A percentile compares a stretch with the other conserved stretches of the same genome.
Conservation (phyloP, 2,113 vertebrate species). For the Toxotes jaculatrix region DNA sequence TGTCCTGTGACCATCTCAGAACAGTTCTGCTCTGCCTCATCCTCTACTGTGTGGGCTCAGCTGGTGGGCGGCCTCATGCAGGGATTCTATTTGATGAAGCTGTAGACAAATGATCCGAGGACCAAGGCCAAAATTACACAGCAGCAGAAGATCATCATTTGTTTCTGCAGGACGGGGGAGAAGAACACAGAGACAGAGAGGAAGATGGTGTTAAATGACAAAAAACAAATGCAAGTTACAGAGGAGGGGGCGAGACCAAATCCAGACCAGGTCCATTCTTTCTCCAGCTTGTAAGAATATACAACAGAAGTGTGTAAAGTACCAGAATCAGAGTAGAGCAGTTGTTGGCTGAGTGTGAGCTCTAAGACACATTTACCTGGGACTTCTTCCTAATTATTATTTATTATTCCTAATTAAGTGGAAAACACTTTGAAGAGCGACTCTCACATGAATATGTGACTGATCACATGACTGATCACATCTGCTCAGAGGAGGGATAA, state of each 20-base stretch:
- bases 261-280: too few species aligned
- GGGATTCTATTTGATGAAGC: conserved; percentile 89
- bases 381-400: too few species aligned
- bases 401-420: too few species aligned
- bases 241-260: too few species aligned
- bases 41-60: conserved; percentile 7
- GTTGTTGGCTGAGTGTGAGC: too few species aligned
- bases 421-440: too few species aligned
- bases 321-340: too few species aligned
- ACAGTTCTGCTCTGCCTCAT: background rate
- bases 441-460: too few species aligned
- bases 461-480: too few species aligned
- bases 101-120: conserved; percentile 89
- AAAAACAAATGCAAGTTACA: background rate
- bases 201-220: background rate
- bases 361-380: too few species aligned
- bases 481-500: too few species aligned
- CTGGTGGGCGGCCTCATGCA: background rate
- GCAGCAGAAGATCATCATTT: conserved; percentile 97
- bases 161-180: conserved; percentile 87
- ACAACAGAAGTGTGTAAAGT: too few species aligned
- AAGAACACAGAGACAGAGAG: background rate
- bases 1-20: background rate
- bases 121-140: conserved; percentile 89
- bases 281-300: background rate